Base-by-base conservation (phyloP, 2,113 vertebrate genomes). In the Loxodonta africana region DNA sequence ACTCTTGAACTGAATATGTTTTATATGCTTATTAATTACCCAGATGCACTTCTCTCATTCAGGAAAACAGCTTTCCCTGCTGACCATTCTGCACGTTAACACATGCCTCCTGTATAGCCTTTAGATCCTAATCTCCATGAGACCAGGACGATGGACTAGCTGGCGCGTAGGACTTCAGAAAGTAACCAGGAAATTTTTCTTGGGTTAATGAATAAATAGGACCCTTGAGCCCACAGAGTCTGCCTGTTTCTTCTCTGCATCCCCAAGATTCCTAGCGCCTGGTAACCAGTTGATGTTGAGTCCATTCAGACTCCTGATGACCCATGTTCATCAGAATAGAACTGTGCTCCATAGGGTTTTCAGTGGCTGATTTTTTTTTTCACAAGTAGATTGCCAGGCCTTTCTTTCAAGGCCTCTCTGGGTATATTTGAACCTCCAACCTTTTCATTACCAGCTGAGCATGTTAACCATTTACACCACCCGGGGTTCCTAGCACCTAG, bases 1-100 rank as follows among this genome's bases (percentile, higher is more conserved):
- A 96, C 84, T 94, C 92, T 95, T 97, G 92, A 96, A 80, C 84
- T 87, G 92, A 96, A 85, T 94, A 69, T 88, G 71, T 96, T 96
- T 96, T 91, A 76, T 77, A 62, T 85, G 88, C 77, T 90, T 96
- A 97, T 92, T 88, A 95, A 95, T 96, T 85, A 95, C 21, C 73
- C 77, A 90, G 83, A 88, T 74, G 28, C 17, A 86, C 26, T 91
- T 73, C 17, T 90, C 71, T 91, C 94, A 92, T 97, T 97, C 85
- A 97, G 92, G 90, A 95, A 94, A 88, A 69, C 3, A 91, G 46
- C 51, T 80, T 91, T 85, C 14, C n/a, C 67, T 80, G 78, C 12
- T 81, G 77, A 80, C 77, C 17, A 2, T 63, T 73, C 74, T 83
- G 60, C 14, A 82, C 2, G 26, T 53, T 33, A 62, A 63, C 62